Base-by-base conservation (phyloP, 2,113 vertebrate genomes). In the Perognathus longimembris region DNA sequence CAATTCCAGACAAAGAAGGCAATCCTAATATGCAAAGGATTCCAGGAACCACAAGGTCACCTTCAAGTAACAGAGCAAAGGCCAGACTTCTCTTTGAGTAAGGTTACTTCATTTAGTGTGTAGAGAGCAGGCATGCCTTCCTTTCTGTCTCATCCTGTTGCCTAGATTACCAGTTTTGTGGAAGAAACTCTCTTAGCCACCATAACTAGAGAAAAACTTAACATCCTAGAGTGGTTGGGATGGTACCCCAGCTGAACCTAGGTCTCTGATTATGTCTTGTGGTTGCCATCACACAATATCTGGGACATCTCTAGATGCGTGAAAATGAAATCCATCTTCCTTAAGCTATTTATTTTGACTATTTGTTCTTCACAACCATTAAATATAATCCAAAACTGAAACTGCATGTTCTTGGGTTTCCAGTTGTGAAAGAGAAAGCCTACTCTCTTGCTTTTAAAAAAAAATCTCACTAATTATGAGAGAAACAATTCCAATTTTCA, bases 381-480 rank as follows among this genome's bases (percentile, higher is more conserved):
- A 91, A 94, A 91, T 92, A 80, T 63, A 90, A 82, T 89, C 34
- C 22, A 79, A n/a, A 26, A 92, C 50, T 66, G 28, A 94, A 86
- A 77, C 57, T 50, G 22, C 34, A 14, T 94, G 80, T 84, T 90
- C 63, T 74, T 88, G 76, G 42, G n/a, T 71, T 91, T 86, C 71
- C 67, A 80, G 73, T 88, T 95, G 83, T 90, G 82, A 88, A 92
- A 94, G 70, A 78, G 86, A 94, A 93, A 85, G 69, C 42, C 82
- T 79, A 75, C 64, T 88, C 32, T 57, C 61, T 88, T 88, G n/a
- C 54, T 96, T 97, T 90, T n/a, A n/a, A n/a, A 70, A 88, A 94
- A 90, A 75, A 54, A 6, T 50, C 67, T 93, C 54, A 83, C 34
- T 90, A 78, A 93, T 93, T 95, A 63, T 95, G 75, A 78, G 84